A percentile compares a stretch with the other conserved stretches of the same genome.
These are phyloP conservation scores for Lithodes maja DNA, from an alignment of 2,888 invertebrate species.

Conservation along the genomic window DNA sequence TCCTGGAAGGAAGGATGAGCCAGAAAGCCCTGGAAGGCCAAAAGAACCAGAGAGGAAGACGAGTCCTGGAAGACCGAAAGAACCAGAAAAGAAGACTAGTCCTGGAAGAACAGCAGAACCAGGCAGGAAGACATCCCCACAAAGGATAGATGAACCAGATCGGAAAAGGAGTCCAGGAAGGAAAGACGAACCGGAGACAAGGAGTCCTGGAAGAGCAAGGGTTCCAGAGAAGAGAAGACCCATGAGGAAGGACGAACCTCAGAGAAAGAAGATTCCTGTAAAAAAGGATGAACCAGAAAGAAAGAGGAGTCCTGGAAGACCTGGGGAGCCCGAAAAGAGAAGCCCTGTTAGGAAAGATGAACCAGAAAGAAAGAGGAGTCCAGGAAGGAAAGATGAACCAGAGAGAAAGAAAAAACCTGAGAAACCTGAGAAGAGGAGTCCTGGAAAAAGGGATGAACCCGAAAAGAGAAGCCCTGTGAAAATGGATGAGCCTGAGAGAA, in stretches of 20 bases:
- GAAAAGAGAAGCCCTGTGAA: not conserved
- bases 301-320: not conserved
- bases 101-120: not conserved
- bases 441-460: not conserved
- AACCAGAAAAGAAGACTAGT: not conserved
- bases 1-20: constrained; percentile 15
- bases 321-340: not conserved
- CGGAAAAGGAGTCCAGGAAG: constrained; percentile 18
- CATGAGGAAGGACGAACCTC: not conserved
- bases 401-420: constrained; percentile 5
- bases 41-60: not conserved
- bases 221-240: not conserved
- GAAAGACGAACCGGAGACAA: not conserved
- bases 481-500: not conserved
- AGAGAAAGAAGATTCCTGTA: not conserved
- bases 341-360: not conserved
- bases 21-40: constrained; percentile 16
- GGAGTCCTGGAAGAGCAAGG: not conserved
- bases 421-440: constrained; percentile 1
- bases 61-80: constrained; percentile 16
- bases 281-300: not conserved
- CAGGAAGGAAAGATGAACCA: constrained; percentile 22
- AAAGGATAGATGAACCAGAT: not conserved
- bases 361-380: constrained; percentile 13
- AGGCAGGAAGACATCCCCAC: not conserved